Evolutionary conservation across 2,797 vertebrate species (phyloP).

Genomic region (Adelosebastes latens): DNA sequence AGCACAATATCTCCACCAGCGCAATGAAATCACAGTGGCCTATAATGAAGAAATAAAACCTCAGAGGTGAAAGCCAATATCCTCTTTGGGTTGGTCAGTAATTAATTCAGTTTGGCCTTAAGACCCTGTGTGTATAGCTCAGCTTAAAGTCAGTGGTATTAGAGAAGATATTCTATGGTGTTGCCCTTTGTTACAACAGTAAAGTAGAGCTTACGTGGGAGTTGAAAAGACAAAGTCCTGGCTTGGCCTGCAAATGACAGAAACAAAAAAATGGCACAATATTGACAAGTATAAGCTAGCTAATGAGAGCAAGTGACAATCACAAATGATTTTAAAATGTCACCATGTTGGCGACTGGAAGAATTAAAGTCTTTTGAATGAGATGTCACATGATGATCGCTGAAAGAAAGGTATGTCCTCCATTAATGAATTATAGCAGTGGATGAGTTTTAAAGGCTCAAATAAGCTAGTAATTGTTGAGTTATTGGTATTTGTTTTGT

Average conservation of each 20-base stretch:
- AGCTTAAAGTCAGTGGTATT: not conserved
- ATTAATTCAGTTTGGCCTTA: conserved; percentile 30
- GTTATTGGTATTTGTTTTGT: not conserved
- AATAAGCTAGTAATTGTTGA: not conserved
- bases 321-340: not conserved
- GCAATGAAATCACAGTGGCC: not conserved
- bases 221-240: not conserved
- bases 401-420: not conserved
- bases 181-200: not conserved
- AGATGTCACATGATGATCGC: not conserved
- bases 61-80: conserved; percentile 23
- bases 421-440: not conserved
- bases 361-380: not conserved
- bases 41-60: conserved; percentile 39
- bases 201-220: not conserved
- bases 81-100: not conserved
- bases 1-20: not conserved
- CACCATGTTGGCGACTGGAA: not conserved
- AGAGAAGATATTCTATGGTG: not conserved
- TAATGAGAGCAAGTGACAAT: not conserved
- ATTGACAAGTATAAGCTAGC: not conserved
- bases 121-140: not conserved
- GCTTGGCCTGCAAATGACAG: not conserved
- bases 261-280: not conserved
- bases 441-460: not conserved